Evolutionary conservation across 2,888 invertebrate genomes (phyloP), one percentile per base, ranked within the genome.

Genomic region (Aphodius sticticus): DNA sequence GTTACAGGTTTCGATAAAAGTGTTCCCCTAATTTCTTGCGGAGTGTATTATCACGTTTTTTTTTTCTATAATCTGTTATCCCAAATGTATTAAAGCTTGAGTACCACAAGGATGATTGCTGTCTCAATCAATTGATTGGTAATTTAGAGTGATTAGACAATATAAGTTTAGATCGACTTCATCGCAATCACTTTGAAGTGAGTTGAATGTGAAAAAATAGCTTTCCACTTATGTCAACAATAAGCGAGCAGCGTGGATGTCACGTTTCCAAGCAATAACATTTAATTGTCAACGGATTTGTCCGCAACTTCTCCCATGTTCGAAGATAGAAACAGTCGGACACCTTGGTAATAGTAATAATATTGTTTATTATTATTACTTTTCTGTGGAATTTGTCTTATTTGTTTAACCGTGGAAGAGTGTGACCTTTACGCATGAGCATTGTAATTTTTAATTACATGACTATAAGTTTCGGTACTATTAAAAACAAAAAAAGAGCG

Each of bases 361-460:
- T 53, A 53, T n/a, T n/a, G n/a, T n/a, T n/a, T 53, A 53, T 1
- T 2, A 53, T 2, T 53, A 53, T 5, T 53, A 53, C 4, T 53
- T 53, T 53, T 53, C 53, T 5, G 7, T 9, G 12, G 53, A 12
- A 2, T 53, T 53, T 53, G 12, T 53, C 9, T 53, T 7, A 9
- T 53, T 53, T 53, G 53, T 1, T 7, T 53, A 7, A 53, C 12
- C 9, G 53, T 53, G 12, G 53, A 53, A 12, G 12, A 53, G 53
- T 1, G 53, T 53, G 53, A 53, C 53, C 53, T 53, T 53, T 53
- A 53, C 53, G 53, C 53, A 53, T 53, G 53, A 53, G 53, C 53
- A 53, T 53, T 53, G 53, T 53, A 53, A 53, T 53, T 53, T 53
- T 53, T 53, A 53, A 53, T 53, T 53, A 53, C 53, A 53, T 53